A percentile compares a stretch with the other conserved stretches of the same genome.
phyloP scores from a whole-genome alignment of 53 echinoderm and acorn worm genomes.

The Pentamera pediparva region DNA sequence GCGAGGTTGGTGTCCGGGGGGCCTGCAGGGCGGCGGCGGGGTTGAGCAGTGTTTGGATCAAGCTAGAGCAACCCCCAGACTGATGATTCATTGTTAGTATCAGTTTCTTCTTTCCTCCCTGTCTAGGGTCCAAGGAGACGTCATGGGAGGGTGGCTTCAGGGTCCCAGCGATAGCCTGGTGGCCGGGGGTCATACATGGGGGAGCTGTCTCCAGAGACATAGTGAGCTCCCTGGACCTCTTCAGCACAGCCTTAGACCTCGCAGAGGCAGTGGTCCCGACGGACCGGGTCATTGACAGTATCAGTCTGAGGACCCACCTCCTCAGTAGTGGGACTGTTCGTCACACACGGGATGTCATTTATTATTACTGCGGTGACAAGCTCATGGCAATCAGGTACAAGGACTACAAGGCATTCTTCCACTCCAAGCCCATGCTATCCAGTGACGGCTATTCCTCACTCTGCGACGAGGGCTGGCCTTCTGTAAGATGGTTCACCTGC shows the following conservation, averaged over 20 bases:
- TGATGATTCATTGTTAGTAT: too few relatives aligned
- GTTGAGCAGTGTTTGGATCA: too few relatives aligned
- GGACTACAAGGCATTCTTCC: slow-evolving; percentile 57
- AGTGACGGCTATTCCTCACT: not conserved
- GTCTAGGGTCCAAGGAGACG: slow-evolving; percentile 60
- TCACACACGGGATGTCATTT: slow-evolving; percentile 34
- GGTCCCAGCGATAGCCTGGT: slow-evolving; percentile 80
- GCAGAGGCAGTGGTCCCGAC: slow-evolving; percentile 52
- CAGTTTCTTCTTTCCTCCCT: not conserved
- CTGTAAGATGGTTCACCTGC: slow-evolving; percentile 26
- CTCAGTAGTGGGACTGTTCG: slow-evolving; percentile 27
- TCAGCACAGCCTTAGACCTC: slow-evolving; percentile 60
- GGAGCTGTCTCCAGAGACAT: slow-evolving; percentile 51
- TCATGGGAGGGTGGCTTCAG: slow-evolving; percentile 88
- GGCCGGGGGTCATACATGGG: slow-evolving; percentile 64
- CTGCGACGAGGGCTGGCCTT: slow-evolving; percentile 50
- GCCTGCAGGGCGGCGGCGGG: too few relatives aligned
- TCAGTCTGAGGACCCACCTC: slow-evolving; percentile 49
- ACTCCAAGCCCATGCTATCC: slow-evolving; percentile 30
- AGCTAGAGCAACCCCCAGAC: too few relatives aligned
- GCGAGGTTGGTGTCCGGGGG: too few relatives aligned
- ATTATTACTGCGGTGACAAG: slow-evolving; percentile 61
- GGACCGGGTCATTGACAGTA: slow-evolving; percentile 69
- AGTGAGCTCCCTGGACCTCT: slow-evolving; percentile 82
- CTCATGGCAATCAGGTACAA: slow-evolving; percentile 69